Base-by-base conservation (phyloP, 2,797 vertebrate species). In the Sebastes elongatus region DNA sequence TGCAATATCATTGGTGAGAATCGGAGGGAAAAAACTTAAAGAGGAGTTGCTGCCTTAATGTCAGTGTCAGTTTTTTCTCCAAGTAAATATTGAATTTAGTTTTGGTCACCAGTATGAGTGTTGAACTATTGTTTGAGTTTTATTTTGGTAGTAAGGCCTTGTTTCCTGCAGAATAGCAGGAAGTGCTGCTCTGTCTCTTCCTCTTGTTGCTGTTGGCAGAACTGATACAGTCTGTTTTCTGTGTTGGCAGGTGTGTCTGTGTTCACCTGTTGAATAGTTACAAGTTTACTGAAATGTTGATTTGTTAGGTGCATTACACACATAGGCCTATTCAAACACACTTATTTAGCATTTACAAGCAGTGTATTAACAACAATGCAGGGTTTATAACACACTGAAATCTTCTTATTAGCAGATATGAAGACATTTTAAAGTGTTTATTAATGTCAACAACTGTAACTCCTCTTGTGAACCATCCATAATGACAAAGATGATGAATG, bases 151-250 rank as follows among this genome's bases (percentile, higher is more conserved):
- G 33, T 6, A 18, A 3, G 2, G 10, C 13, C 0, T 1, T 20
- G 18, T 1, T 61, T 69, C 46, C 71, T 25, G 20, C 52, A 63
- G 53, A 16, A 3, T 10, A 63, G 3, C 64, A 63, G 72, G 72
- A 81, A 81, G 72, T 59, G 66, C 5, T 33, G 13, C 7, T 30
- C 9, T 38, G 23, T 20, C 42, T 53, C 74, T 16, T 68, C 23
- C 13, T 60, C 16, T 42, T 68, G 63, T 9, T 63, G 71, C 28
- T 64, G 78, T 23, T 64, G 52, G 66, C 66, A 75, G 52, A 70
- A 28, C 0, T 81, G 60, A 81, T 23, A 5, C 46, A 25, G n/a
- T 16, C n/a, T 5, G 78, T 38, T 23, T n/a, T n/a, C 11, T 27
- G 3, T 11, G 25, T 57, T 20, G 14, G 4, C 66, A 27, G 4